Evolutionary conservation across 2,888 invertebrate species (phyloP), one percentile per base, ranked within the genome.

Genomic region (Alcis repandata): DNA sequence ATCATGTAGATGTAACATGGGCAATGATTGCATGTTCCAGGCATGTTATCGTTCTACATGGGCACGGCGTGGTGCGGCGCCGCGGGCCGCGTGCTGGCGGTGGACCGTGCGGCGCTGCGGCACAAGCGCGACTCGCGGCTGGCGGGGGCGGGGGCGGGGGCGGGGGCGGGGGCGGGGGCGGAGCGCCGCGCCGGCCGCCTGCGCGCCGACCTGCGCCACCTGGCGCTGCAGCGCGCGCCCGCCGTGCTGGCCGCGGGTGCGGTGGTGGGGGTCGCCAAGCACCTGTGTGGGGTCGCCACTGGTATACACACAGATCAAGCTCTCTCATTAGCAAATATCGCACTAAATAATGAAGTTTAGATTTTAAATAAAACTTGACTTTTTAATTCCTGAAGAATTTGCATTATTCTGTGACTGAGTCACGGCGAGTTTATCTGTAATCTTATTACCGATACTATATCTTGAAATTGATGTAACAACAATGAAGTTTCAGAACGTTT

Each of bases 221-320:
- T 98, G 33, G 90, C 94, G 74, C 88, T 98, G 69, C 88, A 90
- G 9, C 86, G 86, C 3, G 89, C 95, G 67, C 86, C 90, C 6
- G 79, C 86, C 8, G 89, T 88, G 40, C 7, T 38, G 33, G 22
- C 1, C 56, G 0, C n/a, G 15, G 71, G 19, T 76, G 81, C 7
- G 94, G n/a, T 97, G 48, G 96, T 98, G 32, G 98, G 96, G 0
- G 89, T 97, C 20, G 97, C 98, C 1, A 98, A 98, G 87, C 98
- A 98, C 87, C 94, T 98, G 43, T 98, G 98, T 87, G 98, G 98
- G 0, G 95, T 94, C 32, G 98, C 98, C 40, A 98, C 98, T 59
- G 97, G 97, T 97, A 80, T 41, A 43, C 15, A 17, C 41, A 27
- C 27, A 27, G 27, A 27, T 6, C 27, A 6, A 2, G 27, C 27